Conservation (phyloP, 2,113 vertebrate species). For the Aleadryas rufinucha region DNA sequence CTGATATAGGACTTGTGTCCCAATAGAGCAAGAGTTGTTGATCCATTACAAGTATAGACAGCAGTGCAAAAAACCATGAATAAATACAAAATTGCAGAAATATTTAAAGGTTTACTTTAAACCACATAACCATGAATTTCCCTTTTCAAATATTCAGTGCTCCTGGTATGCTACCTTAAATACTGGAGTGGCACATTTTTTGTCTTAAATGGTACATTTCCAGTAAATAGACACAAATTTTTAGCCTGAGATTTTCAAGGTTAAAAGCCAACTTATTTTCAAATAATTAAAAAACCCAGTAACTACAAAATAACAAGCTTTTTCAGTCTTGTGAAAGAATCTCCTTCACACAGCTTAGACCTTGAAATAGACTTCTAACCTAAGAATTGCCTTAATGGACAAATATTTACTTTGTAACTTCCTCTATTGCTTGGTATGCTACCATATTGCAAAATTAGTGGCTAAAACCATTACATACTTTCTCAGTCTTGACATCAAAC, state of each 20-base stretch:
- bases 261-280: neutral
- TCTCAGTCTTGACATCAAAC: neutral
- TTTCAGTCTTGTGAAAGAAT: neutral
- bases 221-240: neutral
- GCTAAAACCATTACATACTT: neutral
- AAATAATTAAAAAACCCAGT: neutral
- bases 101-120: neutral
- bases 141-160: neutral
- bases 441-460: neutral
- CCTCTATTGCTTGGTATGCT: neutral
- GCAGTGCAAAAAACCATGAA: neutral
- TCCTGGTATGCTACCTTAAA: neutral
- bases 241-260: neutral
- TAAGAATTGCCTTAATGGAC: neutral
- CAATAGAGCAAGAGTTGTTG: neutral
- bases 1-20: neutral
- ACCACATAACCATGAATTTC: neutral
- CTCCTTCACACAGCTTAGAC: neutral
- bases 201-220: neutral
- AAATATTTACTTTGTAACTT: neutral
- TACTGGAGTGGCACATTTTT: neutral
- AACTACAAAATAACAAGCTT: neutral
- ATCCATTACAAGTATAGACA: neutral
- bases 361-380: neutral
- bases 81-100: neutral